These are phyloP conservation scores for Copsychus sechellarum DNA, from an alignment of 2,113 vertebrate species.

Conservation along the genomic window DNA sequence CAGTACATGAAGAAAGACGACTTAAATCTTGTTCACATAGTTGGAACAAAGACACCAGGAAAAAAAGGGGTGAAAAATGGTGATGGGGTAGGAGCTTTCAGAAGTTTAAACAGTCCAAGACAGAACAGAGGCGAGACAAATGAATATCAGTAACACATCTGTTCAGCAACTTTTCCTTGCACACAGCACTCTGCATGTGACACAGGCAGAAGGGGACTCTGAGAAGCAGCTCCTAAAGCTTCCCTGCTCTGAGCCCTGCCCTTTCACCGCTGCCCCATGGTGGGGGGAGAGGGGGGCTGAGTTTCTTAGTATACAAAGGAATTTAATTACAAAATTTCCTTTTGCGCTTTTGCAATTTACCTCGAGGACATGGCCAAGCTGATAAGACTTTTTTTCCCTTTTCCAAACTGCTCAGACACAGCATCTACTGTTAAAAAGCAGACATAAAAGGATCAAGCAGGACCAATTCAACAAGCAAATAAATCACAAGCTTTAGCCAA, in stretches of 20 bases:
- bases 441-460: neutral
- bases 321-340: neutral
- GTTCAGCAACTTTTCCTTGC: neutral
- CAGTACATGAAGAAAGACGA: neutral
- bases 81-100: neutral
- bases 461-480: neutral
- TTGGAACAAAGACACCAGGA: neutral
- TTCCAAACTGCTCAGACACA: neutral
- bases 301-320: neutral
- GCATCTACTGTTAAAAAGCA: neutral
- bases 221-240: neutral
- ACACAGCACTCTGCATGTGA: neutral
- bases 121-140: neutral
- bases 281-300: accelerated
- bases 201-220: neutral
- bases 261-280: neutral
- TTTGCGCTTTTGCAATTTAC: neutral
- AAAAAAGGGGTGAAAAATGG: neutral
- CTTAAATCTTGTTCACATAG: neutral
- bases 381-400: neutral
- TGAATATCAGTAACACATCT: neutral
- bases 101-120: neutral
- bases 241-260: neutral
- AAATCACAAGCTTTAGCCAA: neutral
- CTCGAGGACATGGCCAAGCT: neutral